These are phyloP conservation scores for Synchiropus splendidus DNA, from an alignment of 2,113 vertebrate genomes.

Conservation along the genomic window DNA sequence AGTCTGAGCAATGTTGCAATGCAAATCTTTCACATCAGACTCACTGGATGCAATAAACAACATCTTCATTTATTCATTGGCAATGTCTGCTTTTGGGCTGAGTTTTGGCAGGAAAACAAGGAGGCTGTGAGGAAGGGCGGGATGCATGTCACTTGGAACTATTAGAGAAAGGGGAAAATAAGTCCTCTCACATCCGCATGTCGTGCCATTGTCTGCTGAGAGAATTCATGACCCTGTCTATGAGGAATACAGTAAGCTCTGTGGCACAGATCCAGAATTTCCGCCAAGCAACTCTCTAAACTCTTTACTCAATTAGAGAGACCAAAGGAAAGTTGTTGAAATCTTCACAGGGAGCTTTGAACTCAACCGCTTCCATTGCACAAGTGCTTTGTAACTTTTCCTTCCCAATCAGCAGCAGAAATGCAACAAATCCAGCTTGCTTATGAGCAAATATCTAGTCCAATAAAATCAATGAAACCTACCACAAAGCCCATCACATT, in stretches of 20 bases:
- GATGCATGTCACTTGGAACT: conserved; percentile 40
- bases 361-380: conserved; percentile 18
- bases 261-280: conserved; percentile 26
- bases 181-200: conserved; percentile 38
- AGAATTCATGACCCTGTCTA: conserved; percentile 44
- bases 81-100: conserved; percentile 26
- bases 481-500: no score
- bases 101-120: conserved; percentile 29
- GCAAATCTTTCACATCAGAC: no score
- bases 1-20: no score
- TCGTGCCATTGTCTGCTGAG: conserved; percentile 25
- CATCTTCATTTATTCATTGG: conserved; percentile 48
- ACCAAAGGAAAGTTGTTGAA: conserved; percentile 36
- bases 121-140: conserved; percentile 4
- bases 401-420: neutral
- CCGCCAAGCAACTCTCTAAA: conserved; percentile 17
- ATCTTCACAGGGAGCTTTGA: conserved; percentile 21
- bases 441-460: no score
- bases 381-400: conserved; percentile 13
- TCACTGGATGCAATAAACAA: no score
- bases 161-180: conserved; percentile 13
- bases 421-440: no score
- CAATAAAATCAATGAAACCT: no score
- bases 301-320: conserved; percentile 29
- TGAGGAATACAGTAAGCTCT: conserved; percentile 24